phyloP scores from a whole-genome alignment of 1,140 invertebrate genomes.

The Halictus rubicundus region DNA sequence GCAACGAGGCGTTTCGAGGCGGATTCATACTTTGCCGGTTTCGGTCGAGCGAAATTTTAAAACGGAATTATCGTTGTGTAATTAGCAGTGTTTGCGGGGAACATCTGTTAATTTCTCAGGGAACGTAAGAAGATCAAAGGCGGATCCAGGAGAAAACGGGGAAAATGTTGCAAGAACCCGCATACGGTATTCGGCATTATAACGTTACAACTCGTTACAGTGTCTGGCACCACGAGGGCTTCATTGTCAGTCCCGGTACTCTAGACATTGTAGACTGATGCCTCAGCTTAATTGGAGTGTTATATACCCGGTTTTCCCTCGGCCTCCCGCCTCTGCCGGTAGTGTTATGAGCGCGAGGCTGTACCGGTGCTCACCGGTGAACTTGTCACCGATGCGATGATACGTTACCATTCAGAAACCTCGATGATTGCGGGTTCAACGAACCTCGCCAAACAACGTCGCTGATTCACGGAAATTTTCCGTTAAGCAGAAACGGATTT shows the following conservation, averaged over 20 bases:
- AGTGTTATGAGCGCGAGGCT: slow-evolving; percentile 34
- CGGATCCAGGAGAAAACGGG: slow-evolving; percentile 42
- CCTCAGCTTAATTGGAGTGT: slow-evolving; percentile 72
- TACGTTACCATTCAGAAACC: slow-evolving; percentile 36
- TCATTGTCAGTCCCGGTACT: slow-evolving; percentile 63
- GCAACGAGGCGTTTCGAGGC: too few species aligned
- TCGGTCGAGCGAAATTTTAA: background rate
- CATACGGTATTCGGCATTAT: slow-evolving; percentile 55
- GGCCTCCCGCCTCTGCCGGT: slow-evolving; percentile 30
- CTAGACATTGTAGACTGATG: slow-evolving; percentile 68
- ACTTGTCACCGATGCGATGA: slow-evolving; percentile 65
- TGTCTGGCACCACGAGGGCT: slow-evolving; percentile 58
- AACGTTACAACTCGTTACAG: slow-evolving; percentile 61
- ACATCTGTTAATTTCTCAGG: slow-evolving; percentile 32
- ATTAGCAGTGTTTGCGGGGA: slow-evolving; percentile 33
- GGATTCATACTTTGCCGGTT: too few species aligned
- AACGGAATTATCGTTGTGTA: slow-evolving; percentile 21
- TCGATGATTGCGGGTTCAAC: slow-evolving; percentile 15
- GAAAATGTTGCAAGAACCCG: slow-evolving; percentile 55
- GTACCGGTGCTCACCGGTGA: slow-evolving; percentile 38
- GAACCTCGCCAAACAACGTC: background rate
- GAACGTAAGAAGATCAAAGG: slow-evolving; percentile 41
- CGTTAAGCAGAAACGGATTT: background rate
- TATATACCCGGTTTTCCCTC: slow-evolving; percentile 67
- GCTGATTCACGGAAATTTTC: background rate